Conservation (phyloP, 2,113 vertebrate species). For the Gymnarchus niloticus region DNA sequence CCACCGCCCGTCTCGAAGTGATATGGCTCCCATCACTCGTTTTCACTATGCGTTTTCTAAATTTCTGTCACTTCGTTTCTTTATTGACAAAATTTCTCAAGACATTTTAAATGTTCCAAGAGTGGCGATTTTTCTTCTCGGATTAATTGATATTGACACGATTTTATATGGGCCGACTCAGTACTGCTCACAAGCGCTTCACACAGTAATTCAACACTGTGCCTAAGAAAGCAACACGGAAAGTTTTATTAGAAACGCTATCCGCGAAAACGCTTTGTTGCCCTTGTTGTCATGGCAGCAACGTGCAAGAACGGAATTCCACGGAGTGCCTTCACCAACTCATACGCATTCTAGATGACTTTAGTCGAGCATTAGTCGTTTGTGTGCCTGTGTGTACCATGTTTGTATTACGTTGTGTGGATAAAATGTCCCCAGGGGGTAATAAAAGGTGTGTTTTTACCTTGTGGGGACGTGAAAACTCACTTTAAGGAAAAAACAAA, state of each 20-base stretch:
- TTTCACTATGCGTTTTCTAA: background rate
- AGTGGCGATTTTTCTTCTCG: background rate
- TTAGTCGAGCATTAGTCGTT: background rate
- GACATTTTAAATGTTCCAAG: background rate
- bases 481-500: too few species aligned
- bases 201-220: background rate
- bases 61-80: background rate
- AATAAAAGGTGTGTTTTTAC: too few species aligned
- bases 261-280: background rate
- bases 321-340: background rate
- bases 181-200: background rate
- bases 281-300: background rate
- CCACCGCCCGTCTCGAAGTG: background rate
- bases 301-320: background rate
- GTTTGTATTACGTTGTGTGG: too few species aligned
- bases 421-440: too few species aligned
- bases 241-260: background rate
- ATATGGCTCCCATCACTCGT: background rate
- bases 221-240: background rate
- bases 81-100: background rate
- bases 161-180: background rate
- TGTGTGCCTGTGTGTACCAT: too few species aligned
- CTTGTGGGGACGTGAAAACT: too few species aligned
- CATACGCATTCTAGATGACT: background rate
- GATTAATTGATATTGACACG: background rate